A percentile compares a stretch with the other conserved stretches of the same genome.
Evolutionary conservation across 2,797 vertebrate species (phyloP).

Genomic region (Eleutherodactylus coqui): DNA sequence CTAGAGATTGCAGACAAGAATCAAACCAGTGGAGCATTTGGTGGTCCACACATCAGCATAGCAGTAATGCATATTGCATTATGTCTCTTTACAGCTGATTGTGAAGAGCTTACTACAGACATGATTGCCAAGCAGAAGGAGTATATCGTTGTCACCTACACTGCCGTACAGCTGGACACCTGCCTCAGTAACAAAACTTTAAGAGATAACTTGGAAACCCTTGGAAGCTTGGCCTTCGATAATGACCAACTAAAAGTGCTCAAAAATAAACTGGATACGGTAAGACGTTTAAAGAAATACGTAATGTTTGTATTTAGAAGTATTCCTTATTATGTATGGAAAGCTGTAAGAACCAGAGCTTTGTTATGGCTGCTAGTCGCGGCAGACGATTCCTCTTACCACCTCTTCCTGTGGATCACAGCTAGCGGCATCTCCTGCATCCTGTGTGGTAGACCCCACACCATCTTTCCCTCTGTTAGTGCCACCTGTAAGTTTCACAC

Average conservation of each 20-base stretch:
- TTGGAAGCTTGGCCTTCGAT: constrained; percentile 53
- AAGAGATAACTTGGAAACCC: constrained; percentile 30
- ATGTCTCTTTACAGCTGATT: neutral
- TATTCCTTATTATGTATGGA: too few relatives aligned
- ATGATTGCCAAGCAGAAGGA: constrained; percentile 44
- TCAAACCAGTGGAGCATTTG: neutral
- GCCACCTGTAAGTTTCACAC: too few relatives aligned
- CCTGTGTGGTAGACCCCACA: too few relatives aligned
- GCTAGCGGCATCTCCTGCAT: too few relatives aligned
- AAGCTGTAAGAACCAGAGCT: too few relatives aligned
- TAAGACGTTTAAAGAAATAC: neutral
- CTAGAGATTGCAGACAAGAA: neutral
- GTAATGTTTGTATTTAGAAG: neutral
- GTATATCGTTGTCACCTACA: constrained; percentile 52
- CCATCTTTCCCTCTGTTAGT: too few relatives aligned
- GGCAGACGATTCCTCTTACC: too few relatives aligned
- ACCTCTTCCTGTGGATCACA: too few relatives aligned
- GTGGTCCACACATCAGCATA: neutral
- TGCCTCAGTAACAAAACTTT: constrained; percentile 51
- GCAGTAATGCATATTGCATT: neutral
- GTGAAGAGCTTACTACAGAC: constrained; percentile 54
- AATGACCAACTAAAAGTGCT: constrained; percentile 49
- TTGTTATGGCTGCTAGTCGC: too few relatives aligned
- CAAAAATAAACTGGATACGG: constrained; percentile 59
- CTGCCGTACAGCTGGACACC: constrained; percentile 7